Base-by-base conservation (phyloP, 2,113 vertebrate genomes). In the Bambusicola thoracicus region DNA sequence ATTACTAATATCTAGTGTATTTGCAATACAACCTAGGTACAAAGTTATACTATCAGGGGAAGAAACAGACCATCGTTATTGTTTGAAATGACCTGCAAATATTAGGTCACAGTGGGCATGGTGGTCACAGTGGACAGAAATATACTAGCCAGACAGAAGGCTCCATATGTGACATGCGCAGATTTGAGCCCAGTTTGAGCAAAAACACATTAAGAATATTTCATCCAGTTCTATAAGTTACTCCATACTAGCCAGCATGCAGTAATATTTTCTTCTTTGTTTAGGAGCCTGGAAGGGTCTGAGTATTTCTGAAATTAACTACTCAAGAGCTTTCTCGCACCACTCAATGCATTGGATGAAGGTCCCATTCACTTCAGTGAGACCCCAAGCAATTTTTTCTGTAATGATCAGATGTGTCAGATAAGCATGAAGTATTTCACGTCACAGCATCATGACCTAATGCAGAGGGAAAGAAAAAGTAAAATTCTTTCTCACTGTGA, bases 21-120 rank as follows among this genome's bases (percentile, higher is more conserved):
- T 61, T 85, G 32, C 16, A 46, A 49, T 17, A 38, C 34, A 29
- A n/a, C 59, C 56, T 49, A 0, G 0, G 6, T 34, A 25, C 11
- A 10, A 74, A 85, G 11, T 61, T 29, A 40, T 67, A 30, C 2
- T 55, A 59, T 27, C 2, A 15, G 13, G 5, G 10, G 8, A 10
- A 62, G 44, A 87, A 86, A 75, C 74, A 36, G 20, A 27, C 17
- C 22, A 6, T 46, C 2, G 2, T 30, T 56, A 24, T 46, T 46
- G 34, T 56, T 83, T 84, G n/a, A 92, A 90, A 59, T 86, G 38
- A 77, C 82, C 72, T 49, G 38, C 67, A 88, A 92, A 74, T 69
- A 68, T 69, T 73, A 58, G 59, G 53, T 62, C 59, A 59, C 12
- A 6, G 48, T 49, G 22, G 46, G 46, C 46, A 48, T 24, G 21